Percentiles rank a stretch among this genome's conserved stretches.
These are phyloP conservation scores for Dendronephthya gigantea DNA, from an alignment of 64 coral and sea anemone genomes.

Conservation along the genomic window DNA sequence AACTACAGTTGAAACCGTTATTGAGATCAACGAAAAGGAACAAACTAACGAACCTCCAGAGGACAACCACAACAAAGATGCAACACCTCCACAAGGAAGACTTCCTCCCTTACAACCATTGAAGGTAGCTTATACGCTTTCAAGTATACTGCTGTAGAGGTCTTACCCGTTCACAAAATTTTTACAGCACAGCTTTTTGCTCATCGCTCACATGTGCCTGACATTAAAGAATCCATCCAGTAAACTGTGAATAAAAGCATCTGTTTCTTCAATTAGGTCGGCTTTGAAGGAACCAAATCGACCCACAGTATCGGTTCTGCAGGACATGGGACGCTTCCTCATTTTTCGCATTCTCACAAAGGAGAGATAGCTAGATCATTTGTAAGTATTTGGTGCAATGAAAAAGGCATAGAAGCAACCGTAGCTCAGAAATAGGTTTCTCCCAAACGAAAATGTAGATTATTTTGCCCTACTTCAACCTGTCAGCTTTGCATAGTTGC, in stretches of 20 bases:
- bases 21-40: conserved; percentile 42
- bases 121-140: neutral
- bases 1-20: conserved; percentile 50
- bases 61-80: neutral
- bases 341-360: conserved; percentile 71
- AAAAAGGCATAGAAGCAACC: too few relatives aligned
- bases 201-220: too few relatives aligned
- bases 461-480: too few relatives aligned
- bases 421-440: too few relatives aligned
- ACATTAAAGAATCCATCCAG: too few relatives aligned
- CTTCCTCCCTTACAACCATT: conserved; percentile 48
- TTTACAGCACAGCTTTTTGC: too few relatives aligned
- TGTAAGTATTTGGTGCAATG: conserved; percentile 44
- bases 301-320: neutral
- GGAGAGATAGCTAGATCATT: conserved; percentile 73
- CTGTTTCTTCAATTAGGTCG: neutral
- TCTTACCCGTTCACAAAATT: too few relatives aligned
- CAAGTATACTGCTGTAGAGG: too few relatives aligned
- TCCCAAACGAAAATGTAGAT: too few relatives aligned
- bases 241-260: too few relatives aligned
- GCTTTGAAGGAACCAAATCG: neutral
- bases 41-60: conserved; percentile 22
- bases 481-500: too few relatives aligned
- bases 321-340: neutral
- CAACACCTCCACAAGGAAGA: conserved; percentile 57